These are phyloP conservation scores for Steatocranus sp. DNA, from an alignment of 2,797 vertebrate genomes.

Conservation along the genomic window DNA sequence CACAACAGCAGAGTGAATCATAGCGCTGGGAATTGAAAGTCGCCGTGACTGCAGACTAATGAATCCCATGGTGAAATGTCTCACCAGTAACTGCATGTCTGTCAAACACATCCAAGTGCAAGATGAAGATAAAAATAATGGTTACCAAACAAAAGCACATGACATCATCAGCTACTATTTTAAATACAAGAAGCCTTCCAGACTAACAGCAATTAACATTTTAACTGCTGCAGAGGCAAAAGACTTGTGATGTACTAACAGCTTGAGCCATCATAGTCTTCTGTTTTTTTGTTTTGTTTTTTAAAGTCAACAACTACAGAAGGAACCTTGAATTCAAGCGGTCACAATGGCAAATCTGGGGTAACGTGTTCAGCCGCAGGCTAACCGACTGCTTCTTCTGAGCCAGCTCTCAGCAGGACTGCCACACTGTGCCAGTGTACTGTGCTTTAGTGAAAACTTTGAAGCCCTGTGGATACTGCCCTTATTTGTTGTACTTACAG, in stretches of 20 bases:
- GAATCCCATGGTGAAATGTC: conserved; percentile 1
- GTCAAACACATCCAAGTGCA: not conserved
- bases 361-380: not conserved
- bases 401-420: not conserved
- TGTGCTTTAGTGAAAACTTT: not conserved
- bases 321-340: not conserved
- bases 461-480: not conserved
- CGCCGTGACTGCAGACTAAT: conserved; percentile 11
- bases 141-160: not conserved
- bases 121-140: not conserved
- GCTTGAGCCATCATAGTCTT: not conserved
- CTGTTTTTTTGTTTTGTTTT: not conserved
- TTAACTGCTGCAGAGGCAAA: not conserved
- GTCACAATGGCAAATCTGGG: not conserved
- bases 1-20: conserved; percentile 7
- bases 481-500: not conserved
- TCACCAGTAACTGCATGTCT: not conserved
- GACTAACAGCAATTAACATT: not conserved
- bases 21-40: not conserved
- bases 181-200: not conserved
- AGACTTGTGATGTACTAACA: not conserved
- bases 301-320: not conserved
- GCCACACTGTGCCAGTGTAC: not conserved
- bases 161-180: not conserved
- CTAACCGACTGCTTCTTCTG: not conserved